Evolutionary conservation across 2,888 invertebrate species (phyloP).

Genomic region (Thereva nobilitata): DNA sequence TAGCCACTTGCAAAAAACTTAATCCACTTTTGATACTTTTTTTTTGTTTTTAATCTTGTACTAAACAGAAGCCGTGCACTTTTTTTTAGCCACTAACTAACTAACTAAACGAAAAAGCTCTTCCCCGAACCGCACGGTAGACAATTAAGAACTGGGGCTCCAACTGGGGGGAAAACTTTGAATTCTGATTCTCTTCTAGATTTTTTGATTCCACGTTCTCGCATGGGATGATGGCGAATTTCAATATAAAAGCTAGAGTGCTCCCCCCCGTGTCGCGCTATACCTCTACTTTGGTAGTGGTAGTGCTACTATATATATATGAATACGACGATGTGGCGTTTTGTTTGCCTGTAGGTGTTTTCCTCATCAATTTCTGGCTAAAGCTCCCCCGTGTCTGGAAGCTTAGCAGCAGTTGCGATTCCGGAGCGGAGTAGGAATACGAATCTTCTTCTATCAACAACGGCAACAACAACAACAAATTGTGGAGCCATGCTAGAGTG

Average conservation of each 20-base stretch:
- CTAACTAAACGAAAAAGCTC: not conserved
- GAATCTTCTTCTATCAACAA: no score
- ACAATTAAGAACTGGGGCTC: conserved; percentile 37
- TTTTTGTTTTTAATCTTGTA: no score
- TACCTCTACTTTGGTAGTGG: not conserved
- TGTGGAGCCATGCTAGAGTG: no score
- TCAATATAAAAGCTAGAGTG: conserved; percentile 1
- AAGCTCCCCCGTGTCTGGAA: conserved; percentile 14
- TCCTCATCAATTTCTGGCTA: conserved; percentile 3
- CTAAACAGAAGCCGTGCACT: no score
- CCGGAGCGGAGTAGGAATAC: not conserved
- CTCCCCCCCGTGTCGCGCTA: not conserved
- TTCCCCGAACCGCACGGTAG: conserved; percentile 37
- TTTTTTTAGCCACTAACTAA: no score
- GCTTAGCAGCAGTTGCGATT: conserved; percentile 1
- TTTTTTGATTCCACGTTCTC: no score
- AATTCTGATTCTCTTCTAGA: no score
- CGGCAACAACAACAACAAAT: no score
- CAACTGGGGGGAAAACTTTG: not conserved
- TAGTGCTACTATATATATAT: not conserved
- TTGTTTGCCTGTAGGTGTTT: conserved; percentile 12
- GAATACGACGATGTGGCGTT: no score
- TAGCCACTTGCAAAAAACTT: conserved; percentile 6
- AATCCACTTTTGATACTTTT: no score
- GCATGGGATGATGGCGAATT: not conserved